phyloP scores from a whole-genome alignment of 2,113 vertebrate species.

The Petromus typicus region DNA sequence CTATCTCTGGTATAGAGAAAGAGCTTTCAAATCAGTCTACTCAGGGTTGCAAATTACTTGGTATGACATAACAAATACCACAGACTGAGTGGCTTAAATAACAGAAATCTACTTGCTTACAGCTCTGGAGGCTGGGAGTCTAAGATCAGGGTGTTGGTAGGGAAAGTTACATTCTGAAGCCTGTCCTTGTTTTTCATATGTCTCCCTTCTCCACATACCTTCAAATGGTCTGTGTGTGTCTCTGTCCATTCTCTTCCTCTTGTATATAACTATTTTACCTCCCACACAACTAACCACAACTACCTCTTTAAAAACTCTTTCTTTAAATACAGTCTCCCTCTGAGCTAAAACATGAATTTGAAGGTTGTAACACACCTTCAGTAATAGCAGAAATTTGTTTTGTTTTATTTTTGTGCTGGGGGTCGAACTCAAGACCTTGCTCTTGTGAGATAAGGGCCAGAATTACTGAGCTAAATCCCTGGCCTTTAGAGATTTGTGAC shows the following conservation, averaged over 20 bases:
- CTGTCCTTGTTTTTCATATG: background rate
- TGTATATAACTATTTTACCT: background rate
- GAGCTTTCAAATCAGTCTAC: background rate
- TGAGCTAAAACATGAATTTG: background rate
- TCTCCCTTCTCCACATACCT: background rate
- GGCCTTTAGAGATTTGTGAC: background rate
- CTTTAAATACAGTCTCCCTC: background rate
- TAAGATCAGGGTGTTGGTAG: background rate
- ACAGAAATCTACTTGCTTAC: background rate
- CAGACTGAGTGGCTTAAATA: background rate
- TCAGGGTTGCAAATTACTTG: background rate
- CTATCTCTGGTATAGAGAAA: background rate
- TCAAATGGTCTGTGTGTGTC: background rate
- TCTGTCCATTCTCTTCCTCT: background rate
- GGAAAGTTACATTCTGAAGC: background rate
- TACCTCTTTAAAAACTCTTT: background rate
- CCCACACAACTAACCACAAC: no score
- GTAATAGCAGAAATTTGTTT: background rate
- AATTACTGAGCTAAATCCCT: no score
- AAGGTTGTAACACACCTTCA: background rate
- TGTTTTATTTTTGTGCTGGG: no score
- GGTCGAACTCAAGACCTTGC: no score
- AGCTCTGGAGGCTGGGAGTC: background rate
- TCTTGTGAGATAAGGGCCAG: no score
- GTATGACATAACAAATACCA: background rate